Evolutionary conservation across 2,797 vertebrate genomes (phyloP).

Genomic region (Coranthus polyacanthus): DNA sequence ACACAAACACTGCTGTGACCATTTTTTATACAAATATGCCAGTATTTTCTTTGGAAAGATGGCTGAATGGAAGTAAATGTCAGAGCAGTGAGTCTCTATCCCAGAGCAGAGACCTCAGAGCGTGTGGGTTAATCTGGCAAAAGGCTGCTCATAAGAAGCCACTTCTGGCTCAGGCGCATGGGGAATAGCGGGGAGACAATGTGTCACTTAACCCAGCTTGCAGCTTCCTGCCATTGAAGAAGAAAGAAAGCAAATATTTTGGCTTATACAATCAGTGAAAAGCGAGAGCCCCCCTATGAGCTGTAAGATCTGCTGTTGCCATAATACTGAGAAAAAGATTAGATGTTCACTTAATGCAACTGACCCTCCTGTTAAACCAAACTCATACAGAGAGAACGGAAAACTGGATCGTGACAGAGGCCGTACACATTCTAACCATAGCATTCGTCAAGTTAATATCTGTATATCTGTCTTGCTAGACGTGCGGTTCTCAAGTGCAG

Average conservation of each 20-base stretch:
- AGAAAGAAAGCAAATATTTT: constrained; percentile 47
- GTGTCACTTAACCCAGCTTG: constrained; percentile 55
- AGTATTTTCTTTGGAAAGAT: constrained; percentile 16
- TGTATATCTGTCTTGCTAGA: neutral
- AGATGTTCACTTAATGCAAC: neutral
- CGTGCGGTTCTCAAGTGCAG: neutral
- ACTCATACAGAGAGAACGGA: too few species aligned
- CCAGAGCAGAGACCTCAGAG: constrained; percentile 20
- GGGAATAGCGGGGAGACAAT: constrained; percentile 34
- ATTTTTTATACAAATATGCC: constrained; percentile 17
- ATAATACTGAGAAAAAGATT: neutral
- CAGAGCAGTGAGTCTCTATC: constrained; percentile 27
- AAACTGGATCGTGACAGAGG: too few species aligned
- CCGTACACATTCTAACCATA: too few species aligned
- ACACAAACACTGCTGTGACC: neutral
- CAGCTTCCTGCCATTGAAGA: constrained; percentile 69
- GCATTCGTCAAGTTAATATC: neutral
- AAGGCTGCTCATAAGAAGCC: constrained; percentile 15
- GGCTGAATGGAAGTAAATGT: constrained; percentile 32
- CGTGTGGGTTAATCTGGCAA: constrained; percentile 18
- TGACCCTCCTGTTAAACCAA: too few species aligned
- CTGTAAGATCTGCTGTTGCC: neutral
- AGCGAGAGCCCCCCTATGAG: neutral
- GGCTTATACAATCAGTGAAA: constrained; percentile 25
- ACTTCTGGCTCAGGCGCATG: constrained; percentile 18